Percentiles rank a stretch among this genome's conserved stretches.
These are phyloP conservation scores for Amblyjoppa fuscipennis DNA, from an alignment of 2,888 invertebrate species.

Conservation along the genomic window DNA sequence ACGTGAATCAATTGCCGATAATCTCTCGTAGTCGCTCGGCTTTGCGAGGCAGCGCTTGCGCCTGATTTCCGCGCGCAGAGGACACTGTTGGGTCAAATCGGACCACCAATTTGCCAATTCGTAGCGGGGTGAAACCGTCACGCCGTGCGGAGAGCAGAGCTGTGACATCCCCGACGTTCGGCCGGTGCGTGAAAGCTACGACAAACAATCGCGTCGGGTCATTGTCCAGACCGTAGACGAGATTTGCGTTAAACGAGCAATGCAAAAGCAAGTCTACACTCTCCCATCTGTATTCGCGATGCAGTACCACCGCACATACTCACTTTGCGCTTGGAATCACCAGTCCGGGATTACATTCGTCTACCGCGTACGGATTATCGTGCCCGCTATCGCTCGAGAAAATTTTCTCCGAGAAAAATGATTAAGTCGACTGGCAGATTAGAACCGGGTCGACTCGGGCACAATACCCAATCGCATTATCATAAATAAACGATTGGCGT, in stretches of 20 bases:
- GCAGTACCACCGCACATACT: not conserved
- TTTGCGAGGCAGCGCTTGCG: too few species aligned
- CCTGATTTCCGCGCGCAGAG: too few species aligned
- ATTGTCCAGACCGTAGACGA: slow-evolving; percentile 78
- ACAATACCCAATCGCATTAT: slow-evolving; percentile 34
- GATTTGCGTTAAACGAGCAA: slow-evolving; percentile 80
- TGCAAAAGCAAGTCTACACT: slow-evolving; percentile 69
- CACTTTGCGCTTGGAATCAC: not conserved
- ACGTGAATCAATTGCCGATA: not conserved
- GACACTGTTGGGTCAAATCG: too few species aligned
- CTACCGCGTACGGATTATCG: not conserved
- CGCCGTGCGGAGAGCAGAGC: slow-evolving; percentile 23
- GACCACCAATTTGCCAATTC: too few species aligned
- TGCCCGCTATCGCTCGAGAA: not conserved
- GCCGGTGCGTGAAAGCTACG: slow-evolving; percentile 71
- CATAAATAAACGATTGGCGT: slow-evolving; percentile 1
- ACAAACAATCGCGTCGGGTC: slow-evolving; percentile 80
- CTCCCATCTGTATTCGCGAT: not conserved
- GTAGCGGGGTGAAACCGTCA: slow-evolving; percentile 25
- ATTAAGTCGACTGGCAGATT: slow-evolving; percentile 12
- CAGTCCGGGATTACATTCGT: not conserved
- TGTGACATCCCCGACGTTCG: slow-evolving; percentile 59
- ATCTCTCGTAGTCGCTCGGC: too few species aligned
- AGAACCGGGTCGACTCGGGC: not conserved
- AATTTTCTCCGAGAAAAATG: slow-evolving; percentile 22